Evolutionary conservation across 2,113 vertebrate genomes (phyloP), one percentile per base, ranked within the genome.

Genomic region (Picathartes gymnocephalus): DNA sequence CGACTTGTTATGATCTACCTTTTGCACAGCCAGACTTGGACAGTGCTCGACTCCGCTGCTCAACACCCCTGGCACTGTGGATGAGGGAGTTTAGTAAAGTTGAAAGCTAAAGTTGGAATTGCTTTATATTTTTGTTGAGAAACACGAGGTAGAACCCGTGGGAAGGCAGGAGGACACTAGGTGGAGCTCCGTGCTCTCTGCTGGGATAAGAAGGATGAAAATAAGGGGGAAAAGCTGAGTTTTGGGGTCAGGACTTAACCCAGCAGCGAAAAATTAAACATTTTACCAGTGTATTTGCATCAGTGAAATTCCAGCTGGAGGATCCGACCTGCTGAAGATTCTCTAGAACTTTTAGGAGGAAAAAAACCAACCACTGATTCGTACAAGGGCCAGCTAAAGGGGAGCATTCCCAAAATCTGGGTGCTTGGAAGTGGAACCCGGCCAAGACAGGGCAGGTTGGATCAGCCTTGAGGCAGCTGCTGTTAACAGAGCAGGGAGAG

Each of bases 11-110:
- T 5, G 4, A 7, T 18, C 33, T 35, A 35, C 5, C 1, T 33
- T 42, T 44, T 9, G 35, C 64, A 37, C 1, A 2, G 81, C 53
- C 44, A 7, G 1, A 24, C 21, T 3, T 6, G 25, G 21, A 4
- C 2, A 9, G 16, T 4, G 9, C 62, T 45, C 4, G 2, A 1
- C 15, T 58, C 1, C 0, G 15, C 21, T 30, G 5, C 15, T 10
- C 1, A 4, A 17, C 20, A 7, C 14, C 8, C 57, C 44, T 11
- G 44, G 42, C 56, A 19, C 47, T 0, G 2, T 6, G 70, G n/a
- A 22, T 2, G 11, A 16, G 40, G 28, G 40, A 11, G 20, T 25
- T 7, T 0, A 11, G 8, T n/a, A 0, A 83, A 83, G 14, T 0
- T 25, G 50, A 9, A 14, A 25, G 4, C 21, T 33, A 2, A 25